phyloP scores from a whole-genome alignment of 2,888 invertebrate genomes.

The Microchrysa polita region DNA sequence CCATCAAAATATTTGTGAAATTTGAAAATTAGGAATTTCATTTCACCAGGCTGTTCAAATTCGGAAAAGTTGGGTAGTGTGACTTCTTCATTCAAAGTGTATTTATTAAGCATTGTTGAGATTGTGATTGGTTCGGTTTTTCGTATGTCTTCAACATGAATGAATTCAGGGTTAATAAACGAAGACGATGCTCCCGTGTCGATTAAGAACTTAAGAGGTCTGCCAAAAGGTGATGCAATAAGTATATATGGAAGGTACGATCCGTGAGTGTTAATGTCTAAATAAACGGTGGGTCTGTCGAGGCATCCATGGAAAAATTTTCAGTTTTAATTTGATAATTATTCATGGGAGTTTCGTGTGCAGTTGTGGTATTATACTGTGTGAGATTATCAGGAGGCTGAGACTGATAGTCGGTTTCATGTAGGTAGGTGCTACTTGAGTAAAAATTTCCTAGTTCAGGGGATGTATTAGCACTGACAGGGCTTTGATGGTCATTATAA shows the following conservation, averaged over 20 bases:
- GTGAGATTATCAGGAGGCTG: too few species aligned
- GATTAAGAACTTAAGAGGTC: not conserved
- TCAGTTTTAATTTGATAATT: conserved; percentile 44
- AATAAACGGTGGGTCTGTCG: not conserved
- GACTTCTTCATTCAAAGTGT: conserved; percentile 26
- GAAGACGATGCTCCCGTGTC: conserved; percentile 35
- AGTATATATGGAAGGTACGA: too few species aligned
- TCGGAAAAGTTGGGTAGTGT: not conserved
- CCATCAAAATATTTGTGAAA: conserved; percentile 52
- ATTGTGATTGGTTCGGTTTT: conserved; percentile 10
- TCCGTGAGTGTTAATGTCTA: too few species aligned
- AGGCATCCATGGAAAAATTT: conserved; percentile 47
- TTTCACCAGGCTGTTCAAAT: not conserved
- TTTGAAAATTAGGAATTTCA: conserved; percentile 47
- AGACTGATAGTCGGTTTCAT: too few species aligned
- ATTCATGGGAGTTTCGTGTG: too few species aligned
- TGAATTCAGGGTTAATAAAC: conserved; percentile 15
- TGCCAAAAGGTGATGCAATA: too few species aligned
- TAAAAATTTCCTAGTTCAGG: too few species aligned
- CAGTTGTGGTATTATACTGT: too few species aligned
- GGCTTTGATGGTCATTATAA: too few species aligned
- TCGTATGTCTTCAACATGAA: not conserved
- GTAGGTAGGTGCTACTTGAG: too few species aligned
- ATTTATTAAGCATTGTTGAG: conserved; percentile 2
- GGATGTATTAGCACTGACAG: too few species aligned